Percentiles rank a stretch among this genome's conserved stretches.
Evolutionary conservation across 2,797 vertebrate species (phyloP).

Genomic region (Glossophaga mutica): DNA sequence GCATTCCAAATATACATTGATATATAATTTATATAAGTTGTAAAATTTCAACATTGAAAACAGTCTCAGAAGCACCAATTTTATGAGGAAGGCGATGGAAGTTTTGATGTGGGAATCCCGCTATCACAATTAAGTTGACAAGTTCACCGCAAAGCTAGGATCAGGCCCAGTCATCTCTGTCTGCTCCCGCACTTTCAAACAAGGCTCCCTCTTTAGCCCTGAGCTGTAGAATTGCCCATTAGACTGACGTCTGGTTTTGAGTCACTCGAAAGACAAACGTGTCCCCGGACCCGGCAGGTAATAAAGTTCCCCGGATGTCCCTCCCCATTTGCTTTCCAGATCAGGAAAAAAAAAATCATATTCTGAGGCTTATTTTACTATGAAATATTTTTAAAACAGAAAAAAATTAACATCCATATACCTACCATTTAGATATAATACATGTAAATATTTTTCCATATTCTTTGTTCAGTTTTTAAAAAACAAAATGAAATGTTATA

Average conservation of each 20-base stretch:
- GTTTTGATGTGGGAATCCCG: not conserved
- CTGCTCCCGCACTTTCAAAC: not conserved
- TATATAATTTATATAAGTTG: not conserved
- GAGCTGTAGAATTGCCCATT: not conserved
- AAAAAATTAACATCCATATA: not conserved
- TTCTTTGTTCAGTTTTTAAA: not conserved
- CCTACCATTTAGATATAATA: not conserved
- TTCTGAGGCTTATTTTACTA: slow-evolving; percentile 21
- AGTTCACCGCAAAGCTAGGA: not conserved
- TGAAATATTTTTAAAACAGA: slow-evolving; percentile 18
- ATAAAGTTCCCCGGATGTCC: not conserved
- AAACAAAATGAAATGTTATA: not conserved
- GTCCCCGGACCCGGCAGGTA: not conserved
- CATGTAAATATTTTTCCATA: not conserved
- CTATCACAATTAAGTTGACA: not conserved
- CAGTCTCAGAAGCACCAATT: not conserved
- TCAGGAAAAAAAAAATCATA: not conserved
- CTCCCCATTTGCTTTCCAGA: not conserved
- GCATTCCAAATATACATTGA: slow-evolving; percentile 1
- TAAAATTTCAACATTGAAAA: slow-evolving; percentile 13
- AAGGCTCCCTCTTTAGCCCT: not conserved
- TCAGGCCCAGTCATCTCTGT: not conserved
- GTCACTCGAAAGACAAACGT: not conserved
- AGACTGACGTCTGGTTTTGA: not conserved
- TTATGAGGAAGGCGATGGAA: not conserved